These are phyloP conservation scores for Neoniphon sammara DNA, from an alignment of 2,797 vertebrate species.

Conservation along the genomic window DNA sequence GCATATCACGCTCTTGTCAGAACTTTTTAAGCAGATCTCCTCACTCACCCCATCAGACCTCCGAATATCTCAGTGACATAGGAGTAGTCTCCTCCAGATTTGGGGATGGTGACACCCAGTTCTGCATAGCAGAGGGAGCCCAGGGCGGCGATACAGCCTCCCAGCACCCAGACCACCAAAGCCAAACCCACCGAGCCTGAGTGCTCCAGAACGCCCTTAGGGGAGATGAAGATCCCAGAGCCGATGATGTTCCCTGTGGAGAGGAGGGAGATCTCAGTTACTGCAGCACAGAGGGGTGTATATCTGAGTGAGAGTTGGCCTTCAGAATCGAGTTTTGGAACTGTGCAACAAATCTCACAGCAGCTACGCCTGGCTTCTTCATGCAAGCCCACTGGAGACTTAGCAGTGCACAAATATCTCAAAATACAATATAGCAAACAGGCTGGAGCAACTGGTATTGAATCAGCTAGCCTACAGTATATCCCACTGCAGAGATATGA, in stretches of 20 bases:
- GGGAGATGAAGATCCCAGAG: conserved; percentile 98
- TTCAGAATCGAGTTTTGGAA: too few species aligned
- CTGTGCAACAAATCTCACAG: too few species aligned
- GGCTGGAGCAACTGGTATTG: too few species aligned
- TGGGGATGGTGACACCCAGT: conserved; percentile 95
- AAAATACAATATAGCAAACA: too few species aligned
- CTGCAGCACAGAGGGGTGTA: too few species aligned
- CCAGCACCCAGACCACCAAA: conserved; percentile 92
- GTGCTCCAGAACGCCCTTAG: conserved; percentile 96
- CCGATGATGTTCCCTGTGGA: conserved; percentile 95
- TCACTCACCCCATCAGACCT: conserved; percentile 91
- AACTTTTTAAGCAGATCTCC: background rate
- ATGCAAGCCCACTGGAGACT: too few species aligned
- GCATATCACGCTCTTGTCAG: too few species aligned
- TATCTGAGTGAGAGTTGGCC: too few species aligned
- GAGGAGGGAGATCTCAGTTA: background rate
- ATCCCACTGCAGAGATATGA: too few species aligned
- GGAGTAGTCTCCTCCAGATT: conserved; percentile 96
- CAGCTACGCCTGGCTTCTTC: too few species aligned
- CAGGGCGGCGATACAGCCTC: conserved; percentile 90
- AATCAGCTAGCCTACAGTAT: too few species aligned
- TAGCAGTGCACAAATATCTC: too few species aligned
- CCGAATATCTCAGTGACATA: conserved; percentile 98
- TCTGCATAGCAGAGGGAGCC: conserved; percentile 97
- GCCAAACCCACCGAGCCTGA: conserved; percentile 94